These are phyloP conservation scores for Telenomus remus DNA, from an alignment of 1,140 invertebrate species.

Conservation along the genomic window DNA sequence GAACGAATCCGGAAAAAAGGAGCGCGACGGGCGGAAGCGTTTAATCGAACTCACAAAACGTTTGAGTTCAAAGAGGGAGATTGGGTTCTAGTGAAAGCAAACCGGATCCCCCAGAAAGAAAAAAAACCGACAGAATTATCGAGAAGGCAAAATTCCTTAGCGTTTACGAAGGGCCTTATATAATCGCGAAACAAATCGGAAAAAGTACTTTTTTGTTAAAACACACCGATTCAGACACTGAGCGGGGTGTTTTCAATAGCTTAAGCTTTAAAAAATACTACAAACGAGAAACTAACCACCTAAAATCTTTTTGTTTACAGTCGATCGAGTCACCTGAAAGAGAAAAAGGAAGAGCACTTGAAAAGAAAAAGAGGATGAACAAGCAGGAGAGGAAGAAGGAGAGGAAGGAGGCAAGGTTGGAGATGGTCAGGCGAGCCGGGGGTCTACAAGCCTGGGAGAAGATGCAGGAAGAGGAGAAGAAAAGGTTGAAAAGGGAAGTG, in stretches of 20 bases:
- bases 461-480: no score
- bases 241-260: slow-evolving; percentile 6
- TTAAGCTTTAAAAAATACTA: slow-evolving; percentile 1
- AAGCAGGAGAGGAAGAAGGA: no score
- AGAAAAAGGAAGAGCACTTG: no score
- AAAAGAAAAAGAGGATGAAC: no score
- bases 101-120: background rate
- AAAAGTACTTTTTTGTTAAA: background rate
- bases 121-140: background rate
- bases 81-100: background rate
- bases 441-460: no score
- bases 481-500: no score
- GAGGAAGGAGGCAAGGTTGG: no score
- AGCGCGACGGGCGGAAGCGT: background rate
- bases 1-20: slow-evolving; percentile 7
- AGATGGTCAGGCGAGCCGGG: no score
- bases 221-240: background rate
- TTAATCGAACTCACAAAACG: slow-evolving; percentile 62
- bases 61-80: background rate
- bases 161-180: background rate
- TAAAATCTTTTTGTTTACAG: no score
- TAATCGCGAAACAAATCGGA: background rate
- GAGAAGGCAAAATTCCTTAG: background rate
- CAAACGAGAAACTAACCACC: no score
- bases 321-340: no score